These are phyloP conservation scores for Atethmia centrago DNA, from an alignment of 2,888 invertebrate species.

Conservation along the genomic window DNA sequence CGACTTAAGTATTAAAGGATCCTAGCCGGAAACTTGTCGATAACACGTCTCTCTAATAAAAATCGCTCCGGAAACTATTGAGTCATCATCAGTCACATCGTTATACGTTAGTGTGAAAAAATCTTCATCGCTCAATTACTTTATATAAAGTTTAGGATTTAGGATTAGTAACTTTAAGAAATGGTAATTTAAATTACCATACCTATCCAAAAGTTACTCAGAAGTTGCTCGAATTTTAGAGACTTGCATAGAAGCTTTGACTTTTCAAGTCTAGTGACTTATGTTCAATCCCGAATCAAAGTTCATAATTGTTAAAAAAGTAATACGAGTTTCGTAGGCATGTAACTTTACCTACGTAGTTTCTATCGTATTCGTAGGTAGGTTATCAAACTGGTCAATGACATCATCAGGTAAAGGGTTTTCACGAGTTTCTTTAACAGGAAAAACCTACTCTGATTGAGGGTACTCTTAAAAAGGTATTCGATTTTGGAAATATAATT, in stretches of 20 bases:
- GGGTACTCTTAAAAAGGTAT: not conserved
- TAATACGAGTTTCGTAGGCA: not conserved
- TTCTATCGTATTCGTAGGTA: not conserved
- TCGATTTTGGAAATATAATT: not conserved
- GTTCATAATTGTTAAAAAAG: not conserved
- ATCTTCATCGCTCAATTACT: slow-evolving; percentile 27
- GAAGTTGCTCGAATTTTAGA: not conserved
- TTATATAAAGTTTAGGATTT: not conserved
- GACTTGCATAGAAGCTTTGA: not conserved
- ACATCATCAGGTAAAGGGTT: slow-evolving; percentile 28
- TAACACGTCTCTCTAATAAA: slow-evolving; percentile 41
- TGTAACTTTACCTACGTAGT: not conserved
- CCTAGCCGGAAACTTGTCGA: slow-evolving; percentile 56
- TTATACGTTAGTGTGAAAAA: slow-evolving; percentile 31
- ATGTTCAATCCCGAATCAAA: not conserved
- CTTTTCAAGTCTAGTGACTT: not conserved
- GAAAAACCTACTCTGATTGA: not conserved
- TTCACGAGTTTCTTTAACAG: not conserved
- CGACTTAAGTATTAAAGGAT: slow-evolving; percentile 38
- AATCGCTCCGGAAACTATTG: slow-evolving; percentile 57
- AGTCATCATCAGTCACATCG: slow-evolving; percentile 46
- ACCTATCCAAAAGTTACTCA: not conserved
- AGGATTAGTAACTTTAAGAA: not conserved
- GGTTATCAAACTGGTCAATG: slow-evolving; percentile 2
- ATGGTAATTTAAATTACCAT: not conserved